Conservation (phyloP, 2,888 invertebrate species). For the Bugulina stolonifera region DNA sequence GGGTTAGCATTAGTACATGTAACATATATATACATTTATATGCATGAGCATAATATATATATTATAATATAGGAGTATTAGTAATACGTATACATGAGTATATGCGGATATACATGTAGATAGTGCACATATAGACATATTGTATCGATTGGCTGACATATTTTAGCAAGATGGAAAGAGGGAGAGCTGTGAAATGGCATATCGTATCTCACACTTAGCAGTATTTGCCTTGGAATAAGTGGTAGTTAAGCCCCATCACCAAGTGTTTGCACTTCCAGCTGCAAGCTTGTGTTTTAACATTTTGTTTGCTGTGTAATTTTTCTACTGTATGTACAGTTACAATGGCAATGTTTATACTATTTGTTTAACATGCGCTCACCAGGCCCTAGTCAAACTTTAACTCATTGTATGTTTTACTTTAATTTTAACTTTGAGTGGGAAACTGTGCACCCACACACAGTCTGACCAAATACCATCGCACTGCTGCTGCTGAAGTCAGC, state of each 20-base stretch:
- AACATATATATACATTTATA: too few relatives aligned
- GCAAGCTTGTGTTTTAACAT: constrained; percentile 16
- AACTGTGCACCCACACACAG: too few relatives aligned
- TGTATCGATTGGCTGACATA: background rate
- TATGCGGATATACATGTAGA: too few relatives aligned
- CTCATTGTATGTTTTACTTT: background rate
- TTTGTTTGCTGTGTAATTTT: constrained; percentile 23
- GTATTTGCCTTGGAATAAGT: constrained; percentile 14
- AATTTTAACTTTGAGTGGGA: background rate
- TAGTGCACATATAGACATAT: background rate
- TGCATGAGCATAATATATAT: too few relatives aligned
- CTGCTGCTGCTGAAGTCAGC: too few relatives aligned
- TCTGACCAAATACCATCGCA: too few relatives aligned
- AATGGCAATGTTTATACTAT: constrained; percentile 19
- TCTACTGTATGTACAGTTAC: constrained; percentile 25
- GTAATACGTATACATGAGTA: too few relatives aligned
- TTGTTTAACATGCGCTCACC: background rate
- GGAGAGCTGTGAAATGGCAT: constrained; percentile 24
- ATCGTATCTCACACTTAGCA: constrained; percentile 19
- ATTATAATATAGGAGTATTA: too few relatives aligned
- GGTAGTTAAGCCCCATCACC: background rate
- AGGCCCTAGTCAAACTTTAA: constrained; percentile 19
- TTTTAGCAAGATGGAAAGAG: background rate
- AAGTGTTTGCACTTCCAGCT: constrained; percentile 6
- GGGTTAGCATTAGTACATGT: background rate